Conservation (phyloP, 2,113 vertebrate species). For the Cryptoleucopteryx plumbea region DNA sequence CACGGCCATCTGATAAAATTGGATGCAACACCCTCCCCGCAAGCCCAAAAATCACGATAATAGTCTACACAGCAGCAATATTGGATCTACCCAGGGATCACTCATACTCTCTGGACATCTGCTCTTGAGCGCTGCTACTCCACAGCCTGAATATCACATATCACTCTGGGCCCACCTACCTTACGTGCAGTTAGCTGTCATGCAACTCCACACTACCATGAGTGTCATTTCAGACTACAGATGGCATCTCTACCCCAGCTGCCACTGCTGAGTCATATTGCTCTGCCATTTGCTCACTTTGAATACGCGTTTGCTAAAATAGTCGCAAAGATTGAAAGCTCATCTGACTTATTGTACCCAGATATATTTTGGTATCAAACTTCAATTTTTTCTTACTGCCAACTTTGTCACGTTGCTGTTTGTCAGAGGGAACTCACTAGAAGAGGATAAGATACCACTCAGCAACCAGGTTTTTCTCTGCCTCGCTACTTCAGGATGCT, state of each 20-base stretch:
- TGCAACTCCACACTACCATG: neutral
- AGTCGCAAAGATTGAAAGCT: neutral
- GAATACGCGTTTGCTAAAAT: neutral
- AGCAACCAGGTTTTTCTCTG: neutral
- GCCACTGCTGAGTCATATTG: slow-evolving; percentile 47
- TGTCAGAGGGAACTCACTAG: neutral
- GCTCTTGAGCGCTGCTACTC: neutral
- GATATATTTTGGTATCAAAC: neutral
- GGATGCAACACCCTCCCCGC: neutral
- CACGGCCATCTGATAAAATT: slow-evolving; percentile 6
- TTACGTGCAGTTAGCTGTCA: neutral
- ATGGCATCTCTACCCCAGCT: slow-evolving; percentile 44
- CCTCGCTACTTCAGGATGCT: neutral
- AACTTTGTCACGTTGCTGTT: neutral
- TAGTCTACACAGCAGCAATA: neutral
- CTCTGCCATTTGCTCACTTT: slow-evolving; percentile 20
- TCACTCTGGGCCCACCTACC: neutral
- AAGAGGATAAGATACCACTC: neutral
- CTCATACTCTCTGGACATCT: slow-evolving; percentile 26
- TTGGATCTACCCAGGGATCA: neutral
- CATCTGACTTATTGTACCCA: slow-evolving; percentile 24
- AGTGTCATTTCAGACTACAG: slow-evolving; percentile 34
- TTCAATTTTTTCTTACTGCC: neutral
- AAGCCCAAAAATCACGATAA: neutral
- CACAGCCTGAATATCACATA: neutral